Base-by-base conservation (phyloP, 2,113 vertebrate species). In the Indri indri region DNA sequence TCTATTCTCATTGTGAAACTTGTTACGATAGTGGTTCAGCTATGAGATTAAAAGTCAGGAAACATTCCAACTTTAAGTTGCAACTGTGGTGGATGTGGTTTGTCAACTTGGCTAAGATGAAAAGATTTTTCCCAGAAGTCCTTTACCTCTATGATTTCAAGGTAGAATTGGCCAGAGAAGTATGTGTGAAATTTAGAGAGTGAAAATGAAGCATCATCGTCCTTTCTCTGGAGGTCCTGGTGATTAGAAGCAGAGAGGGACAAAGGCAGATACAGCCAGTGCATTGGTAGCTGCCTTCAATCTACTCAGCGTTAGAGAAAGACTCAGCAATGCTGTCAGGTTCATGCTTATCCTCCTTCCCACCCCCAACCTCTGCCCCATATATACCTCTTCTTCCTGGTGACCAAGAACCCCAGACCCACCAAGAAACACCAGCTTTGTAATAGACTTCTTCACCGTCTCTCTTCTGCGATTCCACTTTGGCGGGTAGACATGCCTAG, bases 201-300 rank as follows among this genome's bases (percentile, higher is more conserved):
- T 1, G 7, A 57, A 57, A 47, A 37, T 40, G n/a, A 83, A 74
- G 52, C 12, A 54, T 16, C 8, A 25, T 57, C 8, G 20, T 65
- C 22, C 6, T 7, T 22, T 61, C 17, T 77, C 5, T 79, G 13
- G 42, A 25, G 2, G 20, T 74, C 9, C 34, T 70, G 32, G 50
- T 70, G 13, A 37, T n/a, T 20, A 42, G n/a, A 68, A 63, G 5
- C 25, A 47, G 3, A 45, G 45, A 68, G 27, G 27, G 3, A 87
- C 10, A 45, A 4, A 45, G 52, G 25, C 32, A 65, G 18, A 3
- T 8, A 8, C 0, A 88, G 8, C 13, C 37, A 13, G 7, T n/a
- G 9, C 42, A 5, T 25, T 79, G 12, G 11, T 0, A 1, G 17
- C 12, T 23, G 12, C 42, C 22, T 16, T 54, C 73, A 42, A 0